Evolutionary conservation across 2,113 vertebrate species (phyloP).

Genomic region (Corynorhinus townsendii): DNA sequence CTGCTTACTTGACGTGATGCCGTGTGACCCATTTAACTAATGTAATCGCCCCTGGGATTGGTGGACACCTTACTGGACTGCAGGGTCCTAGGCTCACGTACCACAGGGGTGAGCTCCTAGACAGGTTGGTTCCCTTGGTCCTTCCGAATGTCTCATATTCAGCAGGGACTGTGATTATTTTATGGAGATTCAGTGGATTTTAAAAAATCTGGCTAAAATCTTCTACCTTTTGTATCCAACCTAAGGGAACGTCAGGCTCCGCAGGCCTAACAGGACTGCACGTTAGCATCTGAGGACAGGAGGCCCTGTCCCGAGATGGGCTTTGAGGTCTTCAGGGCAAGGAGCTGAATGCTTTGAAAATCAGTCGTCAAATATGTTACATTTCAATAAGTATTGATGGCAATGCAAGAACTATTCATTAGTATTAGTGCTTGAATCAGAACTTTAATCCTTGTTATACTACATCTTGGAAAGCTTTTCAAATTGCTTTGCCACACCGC

Average conservation of each 20-base stretch:
- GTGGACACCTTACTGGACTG: not conserved
- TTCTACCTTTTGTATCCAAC: not conserved
- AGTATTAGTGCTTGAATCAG: not conserved
- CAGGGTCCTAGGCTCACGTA: rapidly evolving
- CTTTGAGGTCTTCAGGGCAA: not conserved
- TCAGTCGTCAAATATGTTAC: rapidly evolving
- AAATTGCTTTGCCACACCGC: not conserved
- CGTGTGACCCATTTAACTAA: not conserved
- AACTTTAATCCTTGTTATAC: rapidly evolving
- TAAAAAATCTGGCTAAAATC: not conserved
- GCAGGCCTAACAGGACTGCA: too few species aligned
- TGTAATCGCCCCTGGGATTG: not conserved
- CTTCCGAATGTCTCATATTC: not conserved
- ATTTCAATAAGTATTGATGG: not conserved
- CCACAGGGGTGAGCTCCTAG: not conserved
- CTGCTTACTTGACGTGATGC: rapidly evolving
- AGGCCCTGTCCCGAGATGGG: not conserved
- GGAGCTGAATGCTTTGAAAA: not conserved
- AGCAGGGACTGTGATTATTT: not conserved
- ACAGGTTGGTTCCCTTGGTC: rapidly evolving
- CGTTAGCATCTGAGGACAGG: not conserved
- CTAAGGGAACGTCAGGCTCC: not conserved
- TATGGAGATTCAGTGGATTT: not conserved
- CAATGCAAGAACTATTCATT: rapidly evolving
- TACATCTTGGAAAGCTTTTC: rapidly evolving